Evolutionary conservation across 2,797 vertebrate genomes (phyloP).

Genomic region (Aphelocoma californica): DNA sequence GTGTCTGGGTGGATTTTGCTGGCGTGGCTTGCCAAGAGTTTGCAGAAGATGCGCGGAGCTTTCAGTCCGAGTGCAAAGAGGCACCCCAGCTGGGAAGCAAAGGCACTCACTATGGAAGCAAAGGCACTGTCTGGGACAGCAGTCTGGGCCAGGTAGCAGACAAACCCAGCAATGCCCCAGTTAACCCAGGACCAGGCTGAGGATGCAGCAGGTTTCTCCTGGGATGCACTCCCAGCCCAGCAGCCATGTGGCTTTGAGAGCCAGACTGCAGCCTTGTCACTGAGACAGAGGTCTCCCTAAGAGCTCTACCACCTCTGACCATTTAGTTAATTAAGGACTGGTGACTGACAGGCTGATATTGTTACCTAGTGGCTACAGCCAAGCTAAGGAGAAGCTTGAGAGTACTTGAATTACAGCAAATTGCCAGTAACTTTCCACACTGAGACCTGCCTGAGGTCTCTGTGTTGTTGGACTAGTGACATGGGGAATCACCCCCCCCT

Average conservation of each 20-base stretch:
- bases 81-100: accelerated
- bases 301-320: background rate
- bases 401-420: background rate
- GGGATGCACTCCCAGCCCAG: background rate
- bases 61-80: background rate
- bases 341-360: background rate
- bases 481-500: background rate
- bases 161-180: background rate
- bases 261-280: background rate
- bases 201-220: background rate
- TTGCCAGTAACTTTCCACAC: background rate
- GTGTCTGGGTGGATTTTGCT: background rate
- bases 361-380: background rate
- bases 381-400: background rate
- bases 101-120: accelerated
- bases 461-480: background rate
- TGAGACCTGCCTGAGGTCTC: accelerated
- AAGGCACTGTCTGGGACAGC: background rate
- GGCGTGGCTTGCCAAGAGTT: accelerated
- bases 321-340: background rate
- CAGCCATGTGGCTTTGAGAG: accelerated
- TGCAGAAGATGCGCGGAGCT: background rate
- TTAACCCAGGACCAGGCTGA: background rate
- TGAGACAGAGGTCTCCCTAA: background rate
- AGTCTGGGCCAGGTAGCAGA: background rate